Base-by-base conservation (phyloP, 2,888 invertebrate species). In the Norana najaformis region DNA sequence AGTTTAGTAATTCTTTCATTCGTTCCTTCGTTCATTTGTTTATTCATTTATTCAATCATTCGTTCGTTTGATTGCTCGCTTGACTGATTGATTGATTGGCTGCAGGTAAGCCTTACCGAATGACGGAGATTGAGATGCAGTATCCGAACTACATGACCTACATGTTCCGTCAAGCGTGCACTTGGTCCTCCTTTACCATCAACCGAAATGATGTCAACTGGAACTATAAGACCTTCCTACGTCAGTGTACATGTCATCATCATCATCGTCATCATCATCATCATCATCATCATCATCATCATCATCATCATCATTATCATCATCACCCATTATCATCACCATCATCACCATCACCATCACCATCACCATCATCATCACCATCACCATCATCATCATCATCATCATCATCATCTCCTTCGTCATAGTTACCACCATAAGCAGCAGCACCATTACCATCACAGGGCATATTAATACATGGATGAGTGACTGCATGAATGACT, bases 121-220 rank as follows among this genome's bases (percentile, higher is more conserved):
- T 94, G 88, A 93, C 93, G 0, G 93, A 93, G 85, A 88, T 91
- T 6, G 92, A 92, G 53, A 91, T 93, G 39, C 89, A 89, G 16
- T 89, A 88, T 38, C 92, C 93, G 8, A 92, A 93, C 47, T 93
- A 92, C 91, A 92, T 93, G 90, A 92, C 92, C 37, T 93, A 92
- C 90, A 94, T 94, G 89, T 95, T 95, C 92, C 92, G 94, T 39
- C 93, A 94, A 89, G 93, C 94, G 3, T 95, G 95, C 91, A 93
- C 94, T 83, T 95, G 94, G 94, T 94, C 93, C 88, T 93, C 94
- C 88, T 95, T 95, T 92, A 94, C 94, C 30, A 93, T 94, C 90
- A 93, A 94, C 92, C 92, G 94, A 88, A 93, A 94, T 90, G 93
- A 95, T 88, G 93, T 93, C 39, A 92, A 94, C 91, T 95, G 95